phyloP scores from a whole-genome alignment of 2,797 vertebrate genomes.

The Monodelphis domestica region DNA sequence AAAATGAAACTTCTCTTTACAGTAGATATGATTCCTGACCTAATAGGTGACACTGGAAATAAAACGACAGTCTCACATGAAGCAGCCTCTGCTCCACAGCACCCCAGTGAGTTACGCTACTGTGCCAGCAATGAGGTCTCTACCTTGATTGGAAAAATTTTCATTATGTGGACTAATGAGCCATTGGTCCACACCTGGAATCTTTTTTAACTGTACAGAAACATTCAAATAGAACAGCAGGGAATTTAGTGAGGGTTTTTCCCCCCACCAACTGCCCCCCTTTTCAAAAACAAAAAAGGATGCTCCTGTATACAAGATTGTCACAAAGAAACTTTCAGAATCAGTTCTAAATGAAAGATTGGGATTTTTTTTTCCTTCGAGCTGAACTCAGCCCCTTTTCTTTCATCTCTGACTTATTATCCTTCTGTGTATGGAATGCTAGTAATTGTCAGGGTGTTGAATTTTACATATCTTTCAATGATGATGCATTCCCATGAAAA shows the following conservation, averaged over 20 bases:
- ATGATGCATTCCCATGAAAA: slow-evolving; percentile 77
- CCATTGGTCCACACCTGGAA: slow-evolving; percentile 81
- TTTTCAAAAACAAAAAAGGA: slow-evolving; percentile 13
- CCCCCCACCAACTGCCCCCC: slow-evolving; percentile 63
- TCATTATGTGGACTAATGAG: slow-evolving; percentile 82
- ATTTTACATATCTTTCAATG: slow-evolving; percentile 77
- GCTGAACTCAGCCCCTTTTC: slow-evolving; percentile 78
- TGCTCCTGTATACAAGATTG: slow-evolving; percentile 53
- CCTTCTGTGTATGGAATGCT: slow-evolving; percentile 77
- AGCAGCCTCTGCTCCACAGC: slow-evolving; percentile 60
- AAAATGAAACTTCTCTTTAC: slow-evolving; percentile 71
- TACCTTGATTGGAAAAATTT: slow-evolving; percentile 78
- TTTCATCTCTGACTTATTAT: slow-evolving; percentile 77
- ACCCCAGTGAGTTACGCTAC: slow-evolving; percentile 56
- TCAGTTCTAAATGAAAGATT: slow-evolving; percentile 61
- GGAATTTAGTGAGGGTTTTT: slow-evolving; percentile 74
- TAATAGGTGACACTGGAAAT: slow-evolving; percentile 65
- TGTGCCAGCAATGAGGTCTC: slow-evolving; percentile 72
- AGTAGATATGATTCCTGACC: slow-evolving; percentile 69
- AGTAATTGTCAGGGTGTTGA: slow-evolving; percentile 75
- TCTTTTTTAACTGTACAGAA: slow-evolving; percentile 78
- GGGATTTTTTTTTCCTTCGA: slow-evolving; percentile 69
- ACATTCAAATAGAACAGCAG: slow-evolving; percentile 77
- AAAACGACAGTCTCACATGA: slow-evolving; percentile 69
- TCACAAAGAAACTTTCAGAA: slow-evolving; percentile 42